phyloP scores from a whole-genome alignment of 2,888 invertebrate species.

The Aelia acuminata region DNA sequence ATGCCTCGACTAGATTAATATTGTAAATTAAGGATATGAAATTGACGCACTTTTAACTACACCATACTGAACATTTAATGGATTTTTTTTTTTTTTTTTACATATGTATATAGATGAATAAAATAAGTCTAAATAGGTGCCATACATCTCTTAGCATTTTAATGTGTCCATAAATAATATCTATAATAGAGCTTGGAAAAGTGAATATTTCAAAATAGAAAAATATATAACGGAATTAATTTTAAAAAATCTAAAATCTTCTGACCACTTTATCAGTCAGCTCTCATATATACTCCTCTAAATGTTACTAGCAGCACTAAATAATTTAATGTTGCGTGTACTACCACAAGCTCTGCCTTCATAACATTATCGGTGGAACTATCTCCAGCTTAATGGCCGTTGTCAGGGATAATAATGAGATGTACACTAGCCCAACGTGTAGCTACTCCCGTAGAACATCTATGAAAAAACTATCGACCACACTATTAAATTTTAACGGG shows the following conservation, averaged over 20 bases:
- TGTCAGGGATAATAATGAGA: slow-evolving; percentile 12
- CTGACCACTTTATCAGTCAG: neutral
- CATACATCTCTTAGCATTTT: neutral
- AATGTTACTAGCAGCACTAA: neutral
- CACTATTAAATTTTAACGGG: neutral
- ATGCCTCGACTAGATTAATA: too few species aligned
- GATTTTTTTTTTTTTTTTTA: too few species aligned
- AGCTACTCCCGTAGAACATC: neutral
- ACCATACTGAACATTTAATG: too few species aligned
- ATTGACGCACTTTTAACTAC: too few species aligned
- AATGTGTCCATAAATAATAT: too few species aligned
- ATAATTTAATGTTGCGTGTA: slow-evolving; percentile 1
- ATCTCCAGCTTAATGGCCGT: neutral
- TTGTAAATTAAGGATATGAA: too few species aligned
- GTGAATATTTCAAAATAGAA: neutral
- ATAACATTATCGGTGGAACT: neutral
- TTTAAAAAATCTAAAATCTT: neutral
- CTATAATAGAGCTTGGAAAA: neutral
- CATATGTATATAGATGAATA: too few species aligned
- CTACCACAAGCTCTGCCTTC: neutral
- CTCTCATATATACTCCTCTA: neutral
- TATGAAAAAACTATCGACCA: slow-evolving; percentile 6
- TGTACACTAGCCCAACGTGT: neutral
- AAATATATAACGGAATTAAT: neutral
- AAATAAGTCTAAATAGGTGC: too few species aligned